Base-by-base conservation (phyloP, 2,888 invertebrate species). In the Drosophila algonquin region DNA sequence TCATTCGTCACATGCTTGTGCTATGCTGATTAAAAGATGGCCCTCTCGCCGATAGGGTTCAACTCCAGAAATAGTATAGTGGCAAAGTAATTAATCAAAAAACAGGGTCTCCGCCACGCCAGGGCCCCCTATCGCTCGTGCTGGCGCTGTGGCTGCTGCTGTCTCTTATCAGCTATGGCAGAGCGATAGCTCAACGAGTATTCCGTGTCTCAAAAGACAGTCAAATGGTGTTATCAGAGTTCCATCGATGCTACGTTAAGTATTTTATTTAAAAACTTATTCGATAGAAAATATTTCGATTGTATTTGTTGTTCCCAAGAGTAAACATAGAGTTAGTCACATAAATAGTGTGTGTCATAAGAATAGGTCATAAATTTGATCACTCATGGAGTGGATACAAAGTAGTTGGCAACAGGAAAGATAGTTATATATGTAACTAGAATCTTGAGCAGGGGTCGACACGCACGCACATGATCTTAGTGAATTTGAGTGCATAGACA, bases 1-100 rank as follows among this genome's bases (percentile, higher is more conserved):
- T 12, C 21, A 40, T 58, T n/a, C 51, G 50, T 14, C 32, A n/a
- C 40, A 14, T 53, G 10, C 65, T 32, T 27, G 55, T 50, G 45
- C 50, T 18, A 40, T 58, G 55, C 55, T 65, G 73, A 73, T 76
- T 65, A 76, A 59, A 63, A 69, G 35, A 55, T 67, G 47, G 24
- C 57, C 27, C 68, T 27, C 27, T 27, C 35, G 21, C 21, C 67
- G 67, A 68, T 68, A 67, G 46, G 46, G 65, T 14, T 27, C 12
- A 44, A 27, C 62, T 67, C 27, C 7, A 51, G 65, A 45, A 56
- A 27, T 40, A 40, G 1, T 45, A 27, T 40, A 40, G 1, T 45
- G 9, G 21, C 56, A 40, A 57, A 68, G 44, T 68, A 73, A 63
- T 73, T 72, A 72, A 63, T 63, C 58, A 56, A 50, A 21, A 32